These are phyloP conservation scores for Panorpa germanica DNA, from an alignment of 2,888 invertebrate genomes.

Conservation along the genomic window DNA sequence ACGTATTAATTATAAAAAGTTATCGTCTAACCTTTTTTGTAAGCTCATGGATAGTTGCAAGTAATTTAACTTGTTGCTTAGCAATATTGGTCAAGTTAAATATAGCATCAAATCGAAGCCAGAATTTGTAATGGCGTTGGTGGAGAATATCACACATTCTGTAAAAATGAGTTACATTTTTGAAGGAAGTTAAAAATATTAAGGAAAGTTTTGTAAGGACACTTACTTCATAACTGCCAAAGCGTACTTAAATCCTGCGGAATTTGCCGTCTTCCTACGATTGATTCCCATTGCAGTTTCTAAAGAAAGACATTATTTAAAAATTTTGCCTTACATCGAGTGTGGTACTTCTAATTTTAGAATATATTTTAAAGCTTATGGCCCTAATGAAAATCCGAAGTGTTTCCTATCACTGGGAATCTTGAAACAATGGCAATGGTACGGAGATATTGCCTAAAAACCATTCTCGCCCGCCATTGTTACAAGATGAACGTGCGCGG, in stretches of 20 bases:
- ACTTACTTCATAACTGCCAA: constrained; percentile 62
- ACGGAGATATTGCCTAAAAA: no score
- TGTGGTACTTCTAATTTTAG: no score
- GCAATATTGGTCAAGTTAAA: constrained; percentile 52
- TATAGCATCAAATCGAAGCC: constrained; percentile 49
- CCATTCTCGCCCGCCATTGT: no score
- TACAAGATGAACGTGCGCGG: no score
- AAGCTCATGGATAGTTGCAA: constrained; percentile 53
- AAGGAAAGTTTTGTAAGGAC: constrained; percentile 1
- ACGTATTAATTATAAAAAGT: constrained; percentile 1
- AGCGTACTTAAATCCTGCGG: constrained; percentile 58
- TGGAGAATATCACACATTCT: constrained; percentile 69
- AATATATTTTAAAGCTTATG: no score
- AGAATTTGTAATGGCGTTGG: constrained; percentile 53
- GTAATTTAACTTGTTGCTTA: constrained; percentile 43
- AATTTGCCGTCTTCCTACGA: constrained; percentile 47
- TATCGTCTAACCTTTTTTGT: constrained; percentile 40
- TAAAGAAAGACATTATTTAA: constrained; percentile 18
- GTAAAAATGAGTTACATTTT: constrained; percentile 13
- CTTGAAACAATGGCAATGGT: no score
- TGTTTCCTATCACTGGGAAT: no score
- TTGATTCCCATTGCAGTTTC: constrained; percentile 76
- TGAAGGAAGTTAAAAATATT: constrained; percentile 5
- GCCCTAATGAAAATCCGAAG: no score
- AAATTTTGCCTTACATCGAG: no score